phyloP scores from a whole-genome alignment of 2,888 invertebrate species.

The Andrena camellia region DNA sequence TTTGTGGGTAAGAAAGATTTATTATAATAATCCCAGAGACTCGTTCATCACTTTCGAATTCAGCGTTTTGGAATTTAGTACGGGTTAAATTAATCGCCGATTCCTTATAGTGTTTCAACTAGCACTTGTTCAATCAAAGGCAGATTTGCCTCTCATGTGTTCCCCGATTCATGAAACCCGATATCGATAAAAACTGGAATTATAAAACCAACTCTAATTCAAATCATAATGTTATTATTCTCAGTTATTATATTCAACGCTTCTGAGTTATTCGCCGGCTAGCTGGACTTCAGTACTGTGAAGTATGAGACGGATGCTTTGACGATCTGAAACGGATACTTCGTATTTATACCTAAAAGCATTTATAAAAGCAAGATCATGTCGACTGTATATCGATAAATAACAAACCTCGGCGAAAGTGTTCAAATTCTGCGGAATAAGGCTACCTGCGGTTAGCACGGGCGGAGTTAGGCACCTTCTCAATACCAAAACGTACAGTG shows the following conservation, averaged over 20 bases:
- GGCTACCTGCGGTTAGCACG: constrained; percentile 16
- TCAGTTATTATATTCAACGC: background rate
- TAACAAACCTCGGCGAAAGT: constrained; percentile 10
- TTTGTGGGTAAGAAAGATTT: too few relatives aligned
- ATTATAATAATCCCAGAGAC: too few relatives aligned
- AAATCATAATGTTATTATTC: background rate
- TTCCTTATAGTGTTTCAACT: too few relatives aligned
- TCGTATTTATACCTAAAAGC: background rate
- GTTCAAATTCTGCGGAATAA: background rate
- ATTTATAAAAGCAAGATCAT: background rate
- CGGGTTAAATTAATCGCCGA: too few relatives aligned
- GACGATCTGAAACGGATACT: constrained; percentile 2
- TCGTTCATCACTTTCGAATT: too few relatives aligned
- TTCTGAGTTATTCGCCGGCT: background rate
- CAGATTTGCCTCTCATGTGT: too few relatives aligned
- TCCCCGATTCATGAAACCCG: too few relatives aligned
- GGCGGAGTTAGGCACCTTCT: background rate
- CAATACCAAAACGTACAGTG: background rate
- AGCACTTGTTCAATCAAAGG: too few relatives aligned
- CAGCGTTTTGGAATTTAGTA: too few relatives aligned
- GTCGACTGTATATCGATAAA: background rate
- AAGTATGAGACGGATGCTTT: too few relatives aligned
- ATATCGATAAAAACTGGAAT: too few relatives aligned
- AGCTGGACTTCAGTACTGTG: background rate
- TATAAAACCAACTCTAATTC: too few relatives aligned